Evolutionary conservation across 2,888 invertebrate genomes (phyloP), one percentile per base, ranked within the genome.

Genomic region (Encarsia formosa): DNA sequence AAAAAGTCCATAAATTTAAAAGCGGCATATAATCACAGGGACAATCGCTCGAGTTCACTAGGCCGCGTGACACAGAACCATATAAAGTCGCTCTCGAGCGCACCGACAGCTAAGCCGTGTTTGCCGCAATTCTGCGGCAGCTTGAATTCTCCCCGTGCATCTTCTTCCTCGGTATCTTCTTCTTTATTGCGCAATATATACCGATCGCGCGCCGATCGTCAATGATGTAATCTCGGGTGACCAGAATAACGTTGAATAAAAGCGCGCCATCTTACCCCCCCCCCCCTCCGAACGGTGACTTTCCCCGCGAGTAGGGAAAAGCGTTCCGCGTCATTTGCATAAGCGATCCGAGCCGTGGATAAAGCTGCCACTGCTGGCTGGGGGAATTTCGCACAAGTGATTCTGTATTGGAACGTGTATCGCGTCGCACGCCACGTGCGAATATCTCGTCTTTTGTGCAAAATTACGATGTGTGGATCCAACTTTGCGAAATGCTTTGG

Each of bases 211-310:
- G 50, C 51, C 34, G 42, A 57, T 56, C 53, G 53, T 18, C 20
- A 39, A 41, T 48, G 54, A 58, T 57, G 58, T 52, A 60, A 60
- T 60, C 54, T 44, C 24, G 52, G 51, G 55, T 47, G 54, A 59
- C 56, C 56, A 56, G 51, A 50, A 54, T 56, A 32, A n/a, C 34
- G 40, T 50, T 54, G 53, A 54, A 50, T 56, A 48, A 22, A 50
- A 43, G 40, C 39, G 39, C 42, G 22, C 18, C 26, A 26, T 11
- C 16, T 38, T 20, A 15, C 26, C 4, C 39, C 31, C 42, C 48
- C 38, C 37, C 45, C 39, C 34, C 41, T 45, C 41, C 35, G 32
- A 37, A 9, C 31, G n/a, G 24, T 32, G 20, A 47, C 53, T 53
- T 53, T 56, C 49, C 47, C 45, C 49, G 16, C 34, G 29, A 15